Percentiles rank a stretch among this genome's conserved stretches.
These are phyloP conservation scores for Synodontis membranacea DNA, from an alignment of 2,113 vertebrate species.

Conservation along the genomic window DNA sequence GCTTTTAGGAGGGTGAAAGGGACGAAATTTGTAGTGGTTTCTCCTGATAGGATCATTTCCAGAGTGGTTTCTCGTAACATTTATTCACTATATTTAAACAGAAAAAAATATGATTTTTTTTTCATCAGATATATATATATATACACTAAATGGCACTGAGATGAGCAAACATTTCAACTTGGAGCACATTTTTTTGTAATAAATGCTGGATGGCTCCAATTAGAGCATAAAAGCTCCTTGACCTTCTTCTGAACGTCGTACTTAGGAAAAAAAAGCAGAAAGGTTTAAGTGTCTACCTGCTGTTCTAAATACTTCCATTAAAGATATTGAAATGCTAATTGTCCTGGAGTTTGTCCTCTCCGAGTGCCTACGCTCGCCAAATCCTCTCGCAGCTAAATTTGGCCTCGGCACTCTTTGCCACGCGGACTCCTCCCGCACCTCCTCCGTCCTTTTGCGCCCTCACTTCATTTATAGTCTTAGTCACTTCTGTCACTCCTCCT, in stretches of 20 bases:
- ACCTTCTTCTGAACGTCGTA: no score
- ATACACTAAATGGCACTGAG: neutral
- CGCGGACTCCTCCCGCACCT: neutral
- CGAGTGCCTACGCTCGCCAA: slow-evolving; percentile 5
- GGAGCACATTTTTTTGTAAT: neutral
- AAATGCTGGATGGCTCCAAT: neutral
- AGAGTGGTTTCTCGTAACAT: neutral
- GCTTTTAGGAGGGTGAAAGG: neutral
- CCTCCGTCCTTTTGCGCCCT: slow-evolving; percentile 36
- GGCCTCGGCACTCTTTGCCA: slow-evolving; percentile 1
- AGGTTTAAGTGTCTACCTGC: neutral
- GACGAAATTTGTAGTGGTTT: neutral
- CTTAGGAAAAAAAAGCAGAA: neutral
- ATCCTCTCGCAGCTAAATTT: slow-evolving; percentile 2
- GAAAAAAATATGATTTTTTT: no score
- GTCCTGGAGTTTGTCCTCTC: slow-evolving; percentile 17
- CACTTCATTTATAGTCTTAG: slow-evolving; percentile 37
- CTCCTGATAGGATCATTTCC: neutral
- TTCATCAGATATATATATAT: neutral
- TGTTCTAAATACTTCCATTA: slow-evolving; percentile 15
- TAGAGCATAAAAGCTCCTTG: no score
- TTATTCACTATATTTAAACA: no score
- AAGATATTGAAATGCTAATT: slow-evolving; percentile 32
- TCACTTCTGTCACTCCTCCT: slow-evolving; percentile 10
- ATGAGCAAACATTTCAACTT: neutral